phyloP scores from a whole-genome alignment of 2,113 vertebrate genomes.

The Nothoprocta pentlandii region DNA sequence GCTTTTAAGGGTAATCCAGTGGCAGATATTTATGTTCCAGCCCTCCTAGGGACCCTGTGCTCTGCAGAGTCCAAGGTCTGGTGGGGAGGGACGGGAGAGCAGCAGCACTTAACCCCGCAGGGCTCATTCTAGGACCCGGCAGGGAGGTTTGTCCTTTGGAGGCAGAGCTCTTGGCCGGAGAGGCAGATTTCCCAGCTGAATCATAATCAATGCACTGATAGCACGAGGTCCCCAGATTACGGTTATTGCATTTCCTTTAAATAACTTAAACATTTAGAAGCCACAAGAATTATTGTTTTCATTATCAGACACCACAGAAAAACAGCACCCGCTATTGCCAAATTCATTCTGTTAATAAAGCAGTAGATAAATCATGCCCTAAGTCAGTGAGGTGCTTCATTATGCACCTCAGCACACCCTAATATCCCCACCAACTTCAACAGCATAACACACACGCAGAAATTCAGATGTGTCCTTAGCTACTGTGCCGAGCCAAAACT shows the following conservation, averaged over 20 bases:
- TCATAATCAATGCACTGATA: background rate
- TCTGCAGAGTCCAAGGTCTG: background rate
- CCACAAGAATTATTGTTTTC: background rate
- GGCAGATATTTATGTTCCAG: background rate
- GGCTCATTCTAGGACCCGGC: background rate
- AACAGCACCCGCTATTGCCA: background rate
- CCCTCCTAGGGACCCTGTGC: background rate
- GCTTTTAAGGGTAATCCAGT: background rate
- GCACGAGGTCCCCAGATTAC: background rate
- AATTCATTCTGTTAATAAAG: background rate
- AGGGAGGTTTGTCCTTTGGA: background rate
- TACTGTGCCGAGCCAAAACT: background rate
- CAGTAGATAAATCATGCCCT: background rate
- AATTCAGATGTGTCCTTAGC: background rate
- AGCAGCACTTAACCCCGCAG: background rate
- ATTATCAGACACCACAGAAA: background rate
- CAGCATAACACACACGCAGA: background rate
- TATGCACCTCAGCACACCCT: background rate
- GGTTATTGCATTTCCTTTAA: slow-evolving; percentile 5
- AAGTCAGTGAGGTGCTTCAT: background rate
- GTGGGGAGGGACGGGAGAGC: background rate
- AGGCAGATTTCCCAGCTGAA: background rate
- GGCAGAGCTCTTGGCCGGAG: background rate
- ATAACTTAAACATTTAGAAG: background rate
- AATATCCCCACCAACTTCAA: background rate